Percentiles rank a stretch among this genome's conserved stretches.
Evolutionary conservation across 92 coral and sea anemone species (phyloP).

Genomic region (Montipora capitata): DNA sequence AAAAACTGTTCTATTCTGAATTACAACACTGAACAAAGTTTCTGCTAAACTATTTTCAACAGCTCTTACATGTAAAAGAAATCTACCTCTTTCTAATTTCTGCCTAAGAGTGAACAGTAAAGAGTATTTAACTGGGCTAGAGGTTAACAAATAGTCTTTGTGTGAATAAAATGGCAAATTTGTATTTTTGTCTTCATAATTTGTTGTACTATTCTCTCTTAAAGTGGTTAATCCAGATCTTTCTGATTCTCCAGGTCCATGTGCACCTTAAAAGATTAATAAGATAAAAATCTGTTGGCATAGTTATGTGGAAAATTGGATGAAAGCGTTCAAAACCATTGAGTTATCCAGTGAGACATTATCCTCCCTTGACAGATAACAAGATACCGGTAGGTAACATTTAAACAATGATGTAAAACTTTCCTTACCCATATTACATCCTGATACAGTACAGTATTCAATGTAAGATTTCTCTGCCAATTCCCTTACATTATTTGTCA

Average conservation of each 20-base stretch:
- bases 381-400: no score
- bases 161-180: constrained; percentile 25
- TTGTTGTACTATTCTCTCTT: background rate
- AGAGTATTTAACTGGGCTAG: constrained; percentile 49
- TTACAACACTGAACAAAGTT: constrained; percentile 47
- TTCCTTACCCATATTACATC: no score
- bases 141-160: constrained; percentile 50
- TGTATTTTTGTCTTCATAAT: constrained; percentile 18
- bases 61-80: constrained; percentile 57
- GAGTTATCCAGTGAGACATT: no score
- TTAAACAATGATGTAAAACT: no score
- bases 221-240: background rate
- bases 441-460: no score
- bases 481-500: no score
- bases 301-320: no score
- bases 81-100: constrained; percentile 48
- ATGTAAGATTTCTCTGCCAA: no score
- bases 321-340: no score
- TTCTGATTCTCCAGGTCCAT: constrained; percentile 11
- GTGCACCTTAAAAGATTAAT: constrained; percentile 10
- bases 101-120: constrained; percentile 73
- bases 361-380: no score
- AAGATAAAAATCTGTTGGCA: background rate
- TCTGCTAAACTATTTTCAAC: constrained; percentile 46
- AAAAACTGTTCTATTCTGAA: constrained; percentile 60